Conservation (phyloP, 2,888 invertebrate genomes). For the Seira ritae region DNA sequence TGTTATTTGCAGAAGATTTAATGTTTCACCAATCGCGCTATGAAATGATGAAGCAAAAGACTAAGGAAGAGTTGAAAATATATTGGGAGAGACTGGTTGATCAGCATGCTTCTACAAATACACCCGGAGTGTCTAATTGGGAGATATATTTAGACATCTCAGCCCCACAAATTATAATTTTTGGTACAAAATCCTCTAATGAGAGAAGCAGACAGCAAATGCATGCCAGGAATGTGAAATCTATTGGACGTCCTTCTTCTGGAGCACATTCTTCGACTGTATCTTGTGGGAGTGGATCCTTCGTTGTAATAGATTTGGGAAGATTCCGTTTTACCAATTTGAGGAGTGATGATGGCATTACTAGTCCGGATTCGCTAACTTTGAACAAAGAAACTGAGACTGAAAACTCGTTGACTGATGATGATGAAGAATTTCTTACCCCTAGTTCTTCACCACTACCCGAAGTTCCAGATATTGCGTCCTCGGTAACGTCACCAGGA, state of each 20-base stretch:
- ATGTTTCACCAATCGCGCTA: conserved; percentile 75
- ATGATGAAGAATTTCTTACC: conserved; percentile 84
- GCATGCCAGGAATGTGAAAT: no score
- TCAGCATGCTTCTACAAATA: conserved; percentile 31
- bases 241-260: background rate
- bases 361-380: conserved; percentile 45
- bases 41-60: conserved; percentile 81
- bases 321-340: conserved; percentile 81
- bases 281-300: conserved; percentile 74
- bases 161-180: conserved; percentile 94
- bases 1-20: conserved; percentile 78
- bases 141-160: conserved; percentile 93
- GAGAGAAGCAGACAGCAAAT: background rate
- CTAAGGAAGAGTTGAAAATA: conserved; percentile 84
- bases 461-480: conserved; percentile 52
- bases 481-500: conserved; percentile 64
- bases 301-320: conserved; percentile 94
- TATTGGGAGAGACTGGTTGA: conserved; percentile 81
- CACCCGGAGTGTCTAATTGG: conserved; percentile 78
- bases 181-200: conserved; percentile 75
- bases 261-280: background rate
- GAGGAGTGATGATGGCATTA: conserved; percentile 42
- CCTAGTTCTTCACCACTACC: conserved; percentile 93
- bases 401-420: conserved; percentile 73
- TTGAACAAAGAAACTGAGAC: conserved; percentile 75